Evolutionary conservation across 2,113 vertebrate species (phyloP).

Genomic region (Psittacus erithacus): DNA sequence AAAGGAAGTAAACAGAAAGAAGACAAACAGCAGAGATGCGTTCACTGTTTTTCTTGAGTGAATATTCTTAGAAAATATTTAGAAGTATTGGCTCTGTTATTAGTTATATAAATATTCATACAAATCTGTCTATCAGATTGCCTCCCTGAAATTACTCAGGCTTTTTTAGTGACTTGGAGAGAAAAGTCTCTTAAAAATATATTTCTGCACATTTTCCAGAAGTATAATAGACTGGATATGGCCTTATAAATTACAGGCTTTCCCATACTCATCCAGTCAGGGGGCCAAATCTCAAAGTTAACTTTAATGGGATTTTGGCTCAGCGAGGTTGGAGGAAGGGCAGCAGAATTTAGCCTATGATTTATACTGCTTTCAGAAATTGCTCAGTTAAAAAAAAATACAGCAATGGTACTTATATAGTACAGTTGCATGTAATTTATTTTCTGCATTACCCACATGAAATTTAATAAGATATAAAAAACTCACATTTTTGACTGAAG

Average conservation of each 20-base stretch:
- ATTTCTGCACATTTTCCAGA: slow-evolving; percentile 58
- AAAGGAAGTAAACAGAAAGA: slow-evolving; percentile 49
- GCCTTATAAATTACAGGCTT: slow-evolving; percentile 71
- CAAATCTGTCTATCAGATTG: slow-evolving; percentile 56
- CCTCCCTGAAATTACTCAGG: slow-evolving; percentile 42
- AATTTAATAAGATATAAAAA: slow-evolving; percentile 72
- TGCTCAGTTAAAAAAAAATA: slow-evolving; percentile 44
- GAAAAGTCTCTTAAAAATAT: slow-evolving; percentile 64
- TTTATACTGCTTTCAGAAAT: slow-evolving; percentile 63
- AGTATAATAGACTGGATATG: slow-evolving; percentile 63
- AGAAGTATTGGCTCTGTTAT: slow-evolving; percentile 66
- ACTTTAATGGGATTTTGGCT: slow-evolving; percentile 71
- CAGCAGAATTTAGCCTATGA: slow-evolving; percentile 62
- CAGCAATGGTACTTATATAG: slow-evolving; percentile 42
- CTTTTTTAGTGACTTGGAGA: slow-evolving; percentile 58
- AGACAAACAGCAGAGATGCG: slow-evolving; percentile 52
- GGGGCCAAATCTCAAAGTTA: slow-evolving; percentile 66
- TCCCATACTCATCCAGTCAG: slow-evolving; percentile 63
- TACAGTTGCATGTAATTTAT: slow-evolving; percentile 65
- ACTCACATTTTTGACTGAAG: slow-evolving; percentile 67
- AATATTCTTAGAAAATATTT: slow-evolving; percentile 69
- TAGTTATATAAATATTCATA: slow-evolving; percentile 67
- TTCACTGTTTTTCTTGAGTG: slow-evolving; percentile 55
- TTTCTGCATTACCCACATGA: slow-evolving; percentile 69
- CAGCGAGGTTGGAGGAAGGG: slow-evolving; percentile 53